phyloP scores from a whole-genome alignment of 2,888 invertebrate species.

The Ecdyonurus torrentis region DNA sequence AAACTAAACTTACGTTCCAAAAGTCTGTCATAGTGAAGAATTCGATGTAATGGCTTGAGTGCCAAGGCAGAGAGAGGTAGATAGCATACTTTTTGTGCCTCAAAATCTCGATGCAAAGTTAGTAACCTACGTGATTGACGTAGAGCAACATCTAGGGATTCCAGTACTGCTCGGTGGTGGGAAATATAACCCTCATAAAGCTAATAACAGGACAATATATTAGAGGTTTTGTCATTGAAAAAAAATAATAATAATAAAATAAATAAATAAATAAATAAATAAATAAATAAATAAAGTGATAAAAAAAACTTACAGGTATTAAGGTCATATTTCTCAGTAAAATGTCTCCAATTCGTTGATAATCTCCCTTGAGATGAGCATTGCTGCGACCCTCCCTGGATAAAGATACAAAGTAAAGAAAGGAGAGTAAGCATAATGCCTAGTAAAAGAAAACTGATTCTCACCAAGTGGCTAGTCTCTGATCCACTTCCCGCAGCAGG shows the following conservation, averaged over 20 bases:
- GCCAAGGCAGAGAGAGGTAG: constrained; percentile 69
- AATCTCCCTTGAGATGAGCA: constrained; percentile 26
- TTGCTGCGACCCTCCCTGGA: constrained; percentile 41
- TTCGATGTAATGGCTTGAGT: constrained; percentile 64
- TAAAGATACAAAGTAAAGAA: constrained; percentile 2
- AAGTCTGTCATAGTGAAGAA: constrained; percentile 66
- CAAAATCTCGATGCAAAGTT: constrained; percentile 56
- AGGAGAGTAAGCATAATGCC: neutral
- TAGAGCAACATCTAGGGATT: constrained; percentile 61
- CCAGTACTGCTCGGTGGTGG: constrained; percentile 56
- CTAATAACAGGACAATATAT: constrained; percentile 23
- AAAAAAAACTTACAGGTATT: constrained; percentile 18
- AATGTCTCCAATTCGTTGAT: constrained; percentile 57
- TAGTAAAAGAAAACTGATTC: constrained; percentile 10
- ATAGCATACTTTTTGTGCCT: constrained; percentile 70
- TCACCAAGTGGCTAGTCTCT: constrained; percentile 49
- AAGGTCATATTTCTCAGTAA: constrained; percentile 46
- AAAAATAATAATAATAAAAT: neutral
- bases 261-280: neutral
- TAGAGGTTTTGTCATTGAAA: too few relatives aligned
- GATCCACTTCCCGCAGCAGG: constrained; percentile 62
- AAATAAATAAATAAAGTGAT: too few relatives aligned
- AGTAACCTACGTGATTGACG: constrained; percentile 51
- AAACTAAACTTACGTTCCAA: constrained; percentile 61
- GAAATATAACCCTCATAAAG: constrained; percentile 56